Base-by-base conservation (phyloP, 1,140 invertebrate species). In the Rhysida immarginata region DNA sequence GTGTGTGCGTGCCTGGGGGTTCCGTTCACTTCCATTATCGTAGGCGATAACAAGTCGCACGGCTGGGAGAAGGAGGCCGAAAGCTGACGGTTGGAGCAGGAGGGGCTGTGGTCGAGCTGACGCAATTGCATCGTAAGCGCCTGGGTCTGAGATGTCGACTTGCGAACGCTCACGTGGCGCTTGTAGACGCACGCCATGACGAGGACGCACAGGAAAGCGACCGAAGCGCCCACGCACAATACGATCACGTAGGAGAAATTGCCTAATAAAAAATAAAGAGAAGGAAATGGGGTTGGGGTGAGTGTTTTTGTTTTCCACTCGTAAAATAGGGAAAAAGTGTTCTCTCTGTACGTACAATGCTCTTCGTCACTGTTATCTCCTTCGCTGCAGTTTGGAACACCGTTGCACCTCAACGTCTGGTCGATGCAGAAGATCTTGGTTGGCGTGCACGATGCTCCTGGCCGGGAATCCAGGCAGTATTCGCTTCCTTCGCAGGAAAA, bases 361-460 rank as follows among this genome's bases (percentile, higher is more conserved):
- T 65, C 63, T 57, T 71, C 69, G 59, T 71, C 69, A 29, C 60
- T 64, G 21, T 61, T 57, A 48, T 71, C 69, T 21, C 59, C 59
- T 27, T 69, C 69, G 18, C 64, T 64, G 56, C 69, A 71, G 51
- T 71, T 68, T 2, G 63, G 63, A n/a, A 70, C 53, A 43, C 67
- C 66, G 56, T 71, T 63, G 48, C 69, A 71, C 1, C 68, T 63
- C 2, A 69, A 58, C 13, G 66, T 62, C 2, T 57, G 57, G 18
- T 69, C 60, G 24, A 70, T 67, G 26, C 69, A 71, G 45, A 67
- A 70, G 5, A 65, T 61, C 16, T 63, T 56, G 18, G 61, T 60
- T 0, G 60, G 57, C 13, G 56, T 61, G 48, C 68, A 69, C 11
- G 54, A 58, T n/a, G 59, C 60, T 5, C 62, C 54, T 8, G 52